Evolutionary conservation across 2,888 invertebrate genomes (phyloP).

Genomic region (Scaptomyza flava): DNA sequence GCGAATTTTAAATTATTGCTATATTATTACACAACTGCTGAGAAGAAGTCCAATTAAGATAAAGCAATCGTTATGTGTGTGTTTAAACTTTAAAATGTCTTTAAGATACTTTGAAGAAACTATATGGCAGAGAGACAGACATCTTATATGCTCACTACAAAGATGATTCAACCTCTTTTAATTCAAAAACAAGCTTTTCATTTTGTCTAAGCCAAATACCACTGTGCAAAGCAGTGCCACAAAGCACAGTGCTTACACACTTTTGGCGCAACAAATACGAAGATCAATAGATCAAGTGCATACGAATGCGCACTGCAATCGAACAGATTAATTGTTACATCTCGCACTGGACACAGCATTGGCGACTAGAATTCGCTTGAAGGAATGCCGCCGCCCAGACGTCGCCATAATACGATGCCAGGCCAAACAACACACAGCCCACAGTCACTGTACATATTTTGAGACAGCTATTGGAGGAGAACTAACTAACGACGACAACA

Average conservation of each 20-base stretch:
- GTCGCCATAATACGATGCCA: slow-evolving; percentile 58
- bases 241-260: slow-evolving; percentile 42
- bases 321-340: slow-evolving; percentile 70
- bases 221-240: slow-evolving; percentile 12
- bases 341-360: slow-evolving; percentile 57
- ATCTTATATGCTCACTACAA: too few relatives aligned
- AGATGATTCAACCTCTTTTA: too few relatives aligned
- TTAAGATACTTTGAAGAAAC: too few relatives aligned
- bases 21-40: slow-evolving; percentile 17
- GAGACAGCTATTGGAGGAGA: slow-evolving; percentile 23
- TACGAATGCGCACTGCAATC: slow-evolving; percentile 49
- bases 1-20: slow-evolving; percentile 17
- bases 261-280: slow-evolving; percentile 65
- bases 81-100: neutral
- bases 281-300: slow-evolving; percentile 80
- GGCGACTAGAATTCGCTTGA: slow-evolving; percentile 42
- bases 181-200: neutral
- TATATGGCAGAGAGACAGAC: too few relatives aligned
- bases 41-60: slow-evolving; percentile 32
- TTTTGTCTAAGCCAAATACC: neutral
- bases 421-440: slow-evolving; percentile 18
- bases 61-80: slow-evolving; percentile 5
- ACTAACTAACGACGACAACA: slow-evolving; percentile 38
- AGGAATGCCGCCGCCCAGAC: slow-evolving; percentile 72
- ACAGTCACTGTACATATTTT: slow-evolving; percentile 16